Evolutionary conservation across 2,888 invertebrate genomes (phyloP).

Genomic region (Ctena decussata): DNA sequence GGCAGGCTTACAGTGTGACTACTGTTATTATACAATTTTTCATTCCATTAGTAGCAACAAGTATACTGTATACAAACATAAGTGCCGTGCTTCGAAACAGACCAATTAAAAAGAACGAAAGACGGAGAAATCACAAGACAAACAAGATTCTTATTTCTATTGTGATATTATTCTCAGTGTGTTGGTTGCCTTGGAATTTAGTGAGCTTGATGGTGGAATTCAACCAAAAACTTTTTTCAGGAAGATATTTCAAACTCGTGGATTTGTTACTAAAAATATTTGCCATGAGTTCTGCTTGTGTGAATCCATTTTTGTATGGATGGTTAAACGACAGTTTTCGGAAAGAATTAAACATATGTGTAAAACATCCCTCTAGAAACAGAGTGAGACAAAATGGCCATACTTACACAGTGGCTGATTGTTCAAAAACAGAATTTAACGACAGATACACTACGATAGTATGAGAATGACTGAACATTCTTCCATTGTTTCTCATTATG

Average conservation of each 20-base stretch:
- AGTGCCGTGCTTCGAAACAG: constrained; percentile 80
- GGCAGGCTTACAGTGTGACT: constrained; percentile 79
- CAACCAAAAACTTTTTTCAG: constrained; percentile 70
- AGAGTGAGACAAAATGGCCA: constrained; percentile 66
- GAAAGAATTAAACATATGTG: constrained; percentile 80
- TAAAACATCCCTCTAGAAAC: constrained; percentile 62
- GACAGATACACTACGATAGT: constrained; percentile 53
- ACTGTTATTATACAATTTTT: constrained; percentile 83
- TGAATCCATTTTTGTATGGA: constrained; percentile 86
- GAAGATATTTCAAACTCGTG: constrained; percentile 79
- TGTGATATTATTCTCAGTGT: constrained; percentile 83
- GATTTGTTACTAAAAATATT: constrained; percentile 84
- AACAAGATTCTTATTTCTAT: constrained; percentile 84
- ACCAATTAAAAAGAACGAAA: constrained; percentile 78
- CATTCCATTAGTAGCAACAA: constrained; percentile 81
- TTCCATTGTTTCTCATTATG: background rate
- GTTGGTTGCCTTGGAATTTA: constrained; percentile 85
- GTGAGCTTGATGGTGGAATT: constrained; percentile 82
- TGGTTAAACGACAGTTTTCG: constrained; percentile 86
- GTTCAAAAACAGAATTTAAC: constrained; percentile 47
- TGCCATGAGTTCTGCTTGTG: constrained; percentile 85
- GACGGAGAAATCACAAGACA: constrained; percentile 77
- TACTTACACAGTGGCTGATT: constrained; percentile 51
- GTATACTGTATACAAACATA: constrained; percentile 81
- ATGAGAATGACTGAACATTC: background rate